phyloP scores from a whole-genome alignment of 2,113 vertebrate genomes.

The Strix uralensis region DNA sequence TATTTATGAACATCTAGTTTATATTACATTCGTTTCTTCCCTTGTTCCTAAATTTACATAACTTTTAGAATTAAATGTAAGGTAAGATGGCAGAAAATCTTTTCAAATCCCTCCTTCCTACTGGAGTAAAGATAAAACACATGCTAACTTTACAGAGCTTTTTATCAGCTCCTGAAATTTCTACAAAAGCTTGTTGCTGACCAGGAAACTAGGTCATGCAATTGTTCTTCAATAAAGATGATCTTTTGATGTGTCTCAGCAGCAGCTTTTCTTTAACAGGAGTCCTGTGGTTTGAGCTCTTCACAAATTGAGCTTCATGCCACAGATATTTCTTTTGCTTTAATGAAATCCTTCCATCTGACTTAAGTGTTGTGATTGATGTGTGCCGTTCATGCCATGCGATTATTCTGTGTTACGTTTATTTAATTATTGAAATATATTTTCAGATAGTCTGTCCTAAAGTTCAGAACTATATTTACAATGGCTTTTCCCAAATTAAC shows the following conservation, averaged over 20 bases:
- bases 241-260: constrained; percentile 68
- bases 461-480: neutral
- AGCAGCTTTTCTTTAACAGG: constrained; percentile 49
- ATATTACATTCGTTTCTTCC: constrained; percentile 1
- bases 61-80: constrained; percentile 27
- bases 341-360: constrained; percentile 34
- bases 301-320: constrained; percentile 47
- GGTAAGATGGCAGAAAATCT: neutral
- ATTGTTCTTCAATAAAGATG: constrained; percentile 70
- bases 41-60: neutral
- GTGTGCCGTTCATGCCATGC: neutral
- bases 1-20: neutral
- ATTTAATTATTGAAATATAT: constrained; percentile 18
- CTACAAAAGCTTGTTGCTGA: constrained; percentile 57
- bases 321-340: constrained; percentile 41
- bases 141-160: constrained; percentile 39
- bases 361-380: constrained; percentile 28
- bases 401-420: neutral
- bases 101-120: constrained; percentile 23
- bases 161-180: constrained; percentile 69
- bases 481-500: neutral
- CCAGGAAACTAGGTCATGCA: constrained; percentile 70
- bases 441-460: neutral
- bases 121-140: constrained; percentile 39
- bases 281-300: constrained; percentile 38